These are phyloP conservation scores for Hydrozoanthus gracilis DNA, from an alignment of 92 coral and sea anemone species.

Conservation along the genomic window DNA sequence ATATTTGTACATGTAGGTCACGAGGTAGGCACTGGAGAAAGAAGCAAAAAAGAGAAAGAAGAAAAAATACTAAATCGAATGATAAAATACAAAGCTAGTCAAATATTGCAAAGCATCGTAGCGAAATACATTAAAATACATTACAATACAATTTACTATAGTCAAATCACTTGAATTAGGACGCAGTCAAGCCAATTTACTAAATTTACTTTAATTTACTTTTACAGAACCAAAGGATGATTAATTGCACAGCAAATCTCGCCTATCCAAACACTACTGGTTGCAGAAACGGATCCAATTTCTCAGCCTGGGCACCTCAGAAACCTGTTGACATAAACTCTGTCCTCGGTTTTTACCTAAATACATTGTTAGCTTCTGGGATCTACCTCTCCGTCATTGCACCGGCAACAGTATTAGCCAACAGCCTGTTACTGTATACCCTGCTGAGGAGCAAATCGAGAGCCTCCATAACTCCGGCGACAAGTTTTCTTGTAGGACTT, in stretches of 20 bases:
- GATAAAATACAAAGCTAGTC: no score
- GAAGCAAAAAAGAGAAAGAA: no score
- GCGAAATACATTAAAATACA: no score
- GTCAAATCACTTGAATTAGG: no score
- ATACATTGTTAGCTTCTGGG: neutral
- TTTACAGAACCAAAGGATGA: neutral
- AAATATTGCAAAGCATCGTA: no score
- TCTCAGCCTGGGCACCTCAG: neutral
- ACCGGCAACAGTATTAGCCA: slow-evolving; percentile 18
- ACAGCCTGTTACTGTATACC: neutral
- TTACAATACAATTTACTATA: no score
- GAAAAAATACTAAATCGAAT: no score
- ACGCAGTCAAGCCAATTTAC: no score
- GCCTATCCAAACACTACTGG: neutral
- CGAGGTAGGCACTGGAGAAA: no score
- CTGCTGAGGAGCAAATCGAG: neutral
- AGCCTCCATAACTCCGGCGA: slow-evolving; percentile 9
- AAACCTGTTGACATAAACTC: neutral
- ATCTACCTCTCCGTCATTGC: slow-evolving; percentile 9
- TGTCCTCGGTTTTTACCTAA: neutral
- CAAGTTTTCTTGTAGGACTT: slow-evolving; percentile 29
- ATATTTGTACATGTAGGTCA: no score
- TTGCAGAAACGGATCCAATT: neutral
- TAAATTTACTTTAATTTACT: no score
- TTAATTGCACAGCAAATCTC: neutral